These are phyloP conservation scores for Gymnoscopelus microlampas DNA, from an alignment of 2,797 vertebrate genomes.

Conservation along the genomic window DNA sequence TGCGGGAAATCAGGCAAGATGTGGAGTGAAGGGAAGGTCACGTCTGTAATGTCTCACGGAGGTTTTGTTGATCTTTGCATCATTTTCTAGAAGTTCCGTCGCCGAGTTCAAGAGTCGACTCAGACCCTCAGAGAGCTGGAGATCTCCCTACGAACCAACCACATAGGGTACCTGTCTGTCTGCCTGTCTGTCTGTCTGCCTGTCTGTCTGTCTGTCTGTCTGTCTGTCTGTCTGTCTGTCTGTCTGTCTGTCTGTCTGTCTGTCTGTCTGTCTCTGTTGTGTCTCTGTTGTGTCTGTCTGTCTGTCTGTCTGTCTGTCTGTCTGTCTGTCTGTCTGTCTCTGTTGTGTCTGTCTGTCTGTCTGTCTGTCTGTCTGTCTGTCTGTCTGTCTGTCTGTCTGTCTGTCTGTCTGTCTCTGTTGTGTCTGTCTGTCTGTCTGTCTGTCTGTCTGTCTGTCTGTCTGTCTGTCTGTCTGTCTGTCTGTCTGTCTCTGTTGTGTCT, in stretches of 20 bases:
- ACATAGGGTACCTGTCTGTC: constrained; percentile 88
- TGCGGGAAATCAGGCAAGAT: no score
- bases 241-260: constrained; percentile 32
- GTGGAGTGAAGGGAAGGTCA: no score
- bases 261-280: no score
- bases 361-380: constrained; percentile 19
- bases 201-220: constrained; percentile 8
- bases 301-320: constrained; percentile 5
- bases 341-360: constrained; percentile 20
- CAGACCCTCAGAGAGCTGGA: constrained; percentile 96
- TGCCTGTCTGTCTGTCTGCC: neutral
- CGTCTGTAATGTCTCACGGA: no score
- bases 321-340: constrained; percentile 24
- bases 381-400: constrained; percentile 30
- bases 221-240: constrained; percentile 2
- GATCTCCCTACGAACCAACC: constrained; percentile 97
- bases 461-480: no score
- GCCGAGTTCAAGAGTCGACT: constrained; percentile 96
- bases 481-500: no score
- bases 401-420: constrained; percentile 7
- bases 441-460: constrained; percentile 17
- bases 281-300: constrained; percentile 6
- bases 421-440: constrained; percentile 9
- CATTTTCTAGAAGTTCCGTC: constrained; percentile 89
- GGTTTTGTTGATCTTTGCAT: no score